Evolutionary conservation across 2,113 vertebrate species (phyloP).

Genomic region (Pseudorectes ferrugineus): DNA sequence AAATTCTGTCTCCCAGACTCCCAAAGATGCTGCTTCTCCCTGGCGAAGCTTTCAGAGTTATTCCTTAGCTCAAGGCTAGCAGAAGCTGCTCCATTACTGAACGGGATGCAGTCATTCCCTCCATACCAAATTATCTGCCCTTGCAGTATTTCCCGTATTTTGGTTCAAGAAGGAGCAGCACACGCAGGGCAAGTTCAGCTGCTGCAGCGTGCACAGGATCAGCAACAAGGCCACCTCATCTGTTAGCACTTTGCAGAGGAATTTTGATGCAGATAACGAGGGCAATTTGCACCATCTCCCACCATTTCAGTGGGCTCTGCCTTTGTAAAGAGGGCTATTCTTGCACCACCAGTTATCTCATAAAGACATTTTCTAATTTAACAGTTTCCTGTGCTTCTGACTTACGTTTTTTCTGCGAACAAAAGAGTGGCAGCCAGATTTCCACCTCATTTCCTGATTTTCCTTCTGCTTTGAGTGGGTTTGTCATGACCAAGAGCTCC

Average conservation of each 20-base stretch:
- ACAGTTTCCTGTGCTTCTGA: conserved; percentile 40
- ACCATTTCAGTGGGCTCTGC: not conserved
- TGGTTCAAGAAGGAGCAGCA: not conserved
- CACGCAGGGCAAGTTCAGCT: not conserved
- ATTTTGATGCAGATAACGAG: not conserved
- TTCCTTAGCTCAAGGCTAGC: not conserved
- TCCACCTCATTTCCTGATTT: conserved; percentile 26
- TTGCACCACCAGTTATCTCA: conserved; percentile 48
- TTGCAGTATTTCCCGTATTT: not conserved
- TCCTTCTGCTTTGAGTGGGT: not conserved
- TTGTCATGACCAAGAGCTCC: not conserved
- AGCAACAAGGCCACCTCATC: not conserved
- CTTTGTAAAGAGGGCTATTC: not conserved
- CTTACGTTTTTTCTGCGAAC: not conserved
- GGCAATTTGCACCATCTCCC: not conserved
- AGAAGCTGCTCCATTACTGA: not conserved
- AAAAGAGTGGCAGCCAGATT: not conserved
- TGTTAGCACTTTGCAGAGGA: conserved; percentile 6
- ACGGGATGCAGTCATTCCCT: not conserved
- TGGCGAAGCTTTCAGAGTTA: not conserved
- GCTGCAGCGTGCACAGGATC: not conserved
- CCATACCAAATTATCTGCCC: not conserved
- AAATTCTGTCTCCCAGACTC: not conserved
- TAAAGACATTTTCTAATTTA: conserved; percentile 59
- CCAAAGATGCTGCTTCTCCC: not conserved